Evolutionary conservation across 1,140 invertebrate species (phyloP).

Genomic region (Artemia franciscana): DNA sequence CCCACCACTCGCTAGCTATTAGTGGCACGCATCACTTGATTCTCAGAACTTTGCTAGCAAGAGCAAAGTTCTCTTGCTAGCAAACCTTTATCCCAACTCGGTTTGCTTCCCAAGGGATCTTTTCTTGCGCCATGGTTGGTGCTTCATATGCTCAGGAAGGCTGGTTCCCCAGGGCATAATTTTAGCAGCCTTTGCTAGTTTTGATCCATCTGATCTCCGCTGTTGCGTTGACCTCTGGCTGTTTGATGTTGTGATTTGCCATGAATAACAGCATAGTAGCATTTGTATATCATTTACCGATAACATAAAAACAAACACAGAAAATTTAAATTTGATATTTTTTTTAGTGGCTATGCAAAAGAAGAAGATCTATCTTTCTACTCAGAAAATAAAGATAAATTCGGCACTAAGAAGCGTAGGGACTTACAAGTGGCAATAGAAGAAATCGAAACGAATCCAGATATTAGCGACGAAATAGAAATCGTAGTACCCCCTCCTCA

Average conservation of each 20-base stretch:
- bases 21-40: no score
- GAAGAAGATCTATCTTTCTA: neutral
- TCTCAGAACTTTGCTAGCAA: no score
- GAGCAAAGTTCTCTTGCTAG: no score
- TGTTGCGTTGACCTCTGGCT: neutral
- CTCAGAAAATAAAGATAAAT: neutral
- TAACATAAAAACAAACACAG: neutral
- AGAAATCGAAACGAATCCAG: neutral
- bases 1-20: no score
- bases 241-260: neutral
- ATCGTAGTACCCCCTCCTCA: neutral
- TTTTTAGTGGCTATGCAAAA: neutral
- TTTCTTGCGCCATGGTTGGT: no score
- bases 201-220: neutral
- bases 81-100: no score
- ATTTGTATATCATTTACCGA: no score
- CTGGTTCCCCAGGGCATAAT: neutral
- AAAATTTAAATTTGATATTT: neutral
- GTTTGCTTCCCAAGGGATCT: no score
- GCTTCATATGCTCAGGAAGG: no score
- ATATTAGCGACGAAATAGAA: neutral
- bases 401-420: neutral
- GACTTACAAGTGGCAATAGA: neutral
- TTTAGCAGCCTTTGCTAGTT: neutral
- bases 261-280: no score